A percentile compares a stretch with the other conserved stretches of the same genome.
Conservation (phyloP, 2,888 invertebrate genomes). For the Polyommatus iphigenia region DNA sequence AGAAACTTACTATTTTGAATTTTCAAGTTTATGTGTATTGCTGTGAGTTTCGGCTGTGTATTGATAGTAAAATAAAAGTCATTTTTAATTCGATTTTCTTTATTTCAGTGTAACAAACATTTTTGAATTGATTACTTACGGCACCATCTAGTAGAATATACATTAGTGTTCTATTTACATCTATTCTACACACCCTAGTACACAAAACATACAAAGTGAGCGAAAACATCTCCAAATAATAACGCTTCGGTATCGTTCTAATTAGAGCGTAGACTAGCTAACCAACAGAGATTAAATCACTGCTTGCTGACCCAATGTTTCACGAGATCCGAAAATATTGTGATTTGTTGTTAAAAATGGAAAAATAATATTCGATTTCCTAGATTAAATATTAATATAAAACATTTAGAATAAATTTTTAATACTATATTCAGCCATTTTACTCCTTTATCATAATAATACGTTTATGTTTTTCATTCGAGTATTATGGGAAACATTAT, state of each 20-base stretch:
- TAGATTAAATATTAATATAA: too few species aligned
- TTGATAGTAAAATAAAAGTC: slow-evolving; percentile 38
- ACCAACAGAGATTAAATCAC: background rate
- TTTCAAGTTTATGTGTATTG: too few species aligned
- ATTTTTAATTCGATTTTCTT: slow-evolving; percentile 48
- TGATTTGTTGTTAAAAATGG: background rate
- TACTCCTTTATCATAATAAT: background rate
- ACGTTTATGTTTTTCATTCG: background rate
- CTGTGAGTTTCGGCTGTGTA: background rate
- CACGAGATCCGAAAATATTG: background rate
- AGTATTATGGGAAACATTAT: background rate
- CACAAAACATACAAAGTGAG: slow-evolving; percentile 25
- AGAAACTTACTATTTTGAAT: background rate
- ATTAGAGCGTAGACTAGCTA: slow-evolving; percentile 18
- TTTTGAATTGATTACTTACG: slow-evolving; percentile 64
- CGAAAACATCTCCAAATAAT: slow-evolving; percentile 27
- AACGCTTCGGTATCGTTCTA: slow-evolving; percentile 10
- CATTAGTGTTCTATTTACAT: slow-evolving; percentile 54
- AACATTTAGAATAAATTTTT: too few species aligned
- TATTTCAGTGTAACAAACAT: slow-evolving; percentile 80
- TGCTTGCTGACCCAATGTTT: background rate
- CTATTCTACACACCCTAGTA: slow-evolving; percentile 38
- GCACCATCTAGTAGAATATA: slow-evolving; percentile 55
- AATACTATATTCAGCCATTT: too few species aligned
- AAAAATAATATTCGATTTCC: background rate